Conservation (phyloP, 1,140 invertebrate genomes). For the Drosophila yakuba region DNA sequence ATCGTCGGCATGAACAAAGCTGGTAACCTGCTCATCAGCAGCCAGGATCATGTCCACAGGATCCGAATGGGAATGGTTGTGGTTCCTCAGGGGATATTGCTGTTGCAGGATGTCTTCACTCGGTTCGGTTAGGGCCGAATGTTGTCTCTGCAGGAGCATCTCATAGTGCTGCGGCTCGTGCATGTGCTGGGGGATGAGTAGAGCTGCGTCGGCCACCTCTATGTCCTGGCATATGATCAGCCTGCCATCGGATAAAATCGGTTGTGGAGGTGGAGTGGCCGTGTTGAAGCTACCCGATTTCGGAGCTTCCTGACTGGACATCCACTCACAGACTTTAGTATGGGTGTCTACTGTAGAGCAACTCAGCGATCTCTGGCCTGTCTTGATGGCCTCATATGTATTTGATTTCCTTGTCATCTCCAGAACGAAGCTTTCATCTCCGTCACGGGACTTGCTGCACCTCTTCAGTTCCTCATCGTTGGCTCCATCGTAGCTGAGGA, state of each 20-base stretch:
- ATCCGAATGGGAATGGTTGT: conserved; percentile 89
- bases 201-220: conserved; percentile 69
- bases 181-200: conserved; percentile 72
- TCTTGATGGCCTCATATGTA: conserved; percentile 86
- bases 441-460: conserved; percentile 74
- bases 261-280: conserved; percentile 86
- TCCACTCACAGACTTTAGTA: conserved; percentile 94
- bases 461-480: conserved; percentile 84
- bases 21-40: conserved; percentile 85
- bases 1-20: conserved; percentile 85
- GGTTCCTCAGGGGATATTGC: conserved; percentile 58
- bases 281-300: conserved; percentile 80
- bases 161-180: conserved; percentile 68
- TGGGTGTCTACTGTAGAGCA: conserved; percentile 93
- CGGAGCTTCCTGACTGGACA: conserved; percentile 87
- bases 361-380: conserved; percentile 86
- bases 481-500: conserved; percentile 78
- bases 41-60: conserved; percentile 86
- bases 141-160: conserved; percentile 68
- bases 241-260: conserved; percentile 86
- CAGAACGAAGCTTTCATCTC: conserved; percentile 80
- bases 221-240: conserved; percentile 83
- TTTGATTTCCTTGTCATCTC: conserved; percentile 84
- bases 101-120: conserved; percentile 52
- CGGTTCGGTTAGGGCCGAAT: conserved; percentile 73